These are phyloP conservation scores for Nephotettix cincticeps DNA, from an alignment of 1,140 invertebrate genomes.

Conservation along the genomic window DNA sequence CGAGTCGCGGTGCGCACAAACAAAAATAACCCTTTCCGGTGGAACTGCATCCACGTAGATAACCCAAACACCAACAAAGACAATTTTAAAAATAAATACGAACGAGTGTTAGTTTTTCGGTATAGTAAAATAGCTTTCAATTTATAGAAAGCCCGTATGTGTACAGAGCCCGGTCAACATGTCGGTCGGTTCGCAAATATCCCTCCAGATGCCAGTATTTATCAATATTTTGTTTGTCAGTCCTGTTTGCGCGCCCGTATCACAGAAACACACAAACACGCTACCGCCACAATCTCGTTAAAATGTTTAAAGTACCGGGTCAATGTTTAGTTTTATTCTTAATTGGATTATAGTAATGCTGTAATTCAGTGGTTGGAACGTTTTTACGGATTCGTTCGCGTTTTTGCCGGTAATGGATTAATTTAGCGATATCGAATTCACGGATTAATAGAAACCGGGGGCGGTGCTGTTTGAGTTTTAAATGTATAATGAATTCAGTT, in stretches of 20 bases:
- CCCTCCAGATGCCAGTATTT: conserved; percentile 18
- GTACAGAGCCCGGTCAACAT: not conserved
- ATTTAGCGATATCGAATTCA: conserved; percentile 9
- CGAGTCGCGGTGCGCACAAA: too few species aligned
- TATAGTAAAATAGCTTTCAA: conserved; percentile 19
- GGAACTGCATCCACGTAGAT: not conserved
- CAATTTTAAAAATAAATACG: conserved; percentile 19
- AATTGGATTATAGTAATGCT: conserved; percentile 19
- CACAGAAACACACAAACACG: conserved; percentile 7
- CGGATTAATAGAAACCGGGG: conserved; percentile 1
- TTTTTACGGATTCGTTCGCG: not conserved
- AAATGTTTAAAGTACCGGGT: conserved; percentile 18
- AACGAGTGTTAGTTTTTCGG: conserved; percentile 13
- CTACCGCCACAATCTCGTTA: not conserved
- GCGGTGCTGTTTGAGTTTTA: conserved; percentile 1
- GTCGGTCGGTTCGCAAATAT: conserved; percentile 4
- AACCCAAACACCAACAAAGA: not conserved
- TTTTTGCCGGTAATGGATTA: conserved; percentile 19
- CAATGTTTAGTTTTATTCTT: conserved; percentile 22
- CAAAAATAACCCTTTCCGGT: too few species aligned
- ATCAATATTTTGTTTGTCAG: conserved; percentile 19
- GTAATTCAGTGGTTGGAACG: not conserved
- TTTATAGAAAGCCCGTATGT: not conserved
- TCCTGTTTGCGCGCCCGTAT: conserved; percentile 14
- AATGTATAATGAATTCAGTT: not conserved